Conservation (phyloP, 2,888 invertebrate genomes). For the Protula sp. region DNA sequence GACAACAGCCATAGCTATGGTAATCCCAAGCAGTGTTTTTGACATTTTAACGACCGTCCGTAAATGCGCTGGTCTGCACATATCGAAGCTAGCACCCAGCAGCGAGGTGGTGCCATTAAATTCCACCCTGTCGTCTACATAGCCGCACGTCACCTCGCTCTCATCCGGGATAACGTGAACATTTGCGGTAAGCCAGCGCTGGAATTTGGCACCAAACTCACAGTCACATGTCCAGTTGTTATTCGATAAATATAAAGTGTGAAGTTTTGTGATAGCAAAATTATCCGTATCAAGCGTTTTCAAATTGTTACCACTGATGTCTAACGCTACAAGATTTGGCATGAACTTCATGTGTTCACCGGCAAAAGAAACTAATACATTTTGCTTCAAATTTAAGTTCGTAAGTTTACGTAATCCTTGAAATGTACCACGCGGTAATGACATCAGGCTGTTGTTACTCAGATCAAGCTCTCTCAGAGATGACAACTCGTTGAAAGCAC, state of each 20-base stretch:
- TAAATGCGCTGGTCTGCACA: neutral
- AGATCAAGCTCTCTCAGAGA: neutral
- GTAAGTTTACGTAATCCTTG: neutral
- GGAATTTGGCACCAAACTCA: neutral
- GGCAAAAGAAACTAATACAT: neutral
- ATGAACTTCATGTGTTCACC: too few species aligned
- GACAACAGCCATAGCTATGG: neutral
- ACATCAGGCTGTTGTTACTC: neutral
- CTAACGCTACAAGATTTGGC: too few species aligned
- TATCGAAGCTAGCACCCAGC: neutral
- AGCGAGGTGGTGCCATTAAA: neutral
- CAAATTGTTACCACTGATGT: neutral
- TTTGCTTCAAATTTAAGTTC: neutral
- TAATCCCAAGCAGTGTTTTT: neutral
- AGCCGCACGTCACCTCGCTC: neutral
- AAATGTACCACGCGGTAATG: neutral
- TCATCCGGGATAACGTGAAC: neutral
- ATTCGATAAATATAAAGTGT: neutral
- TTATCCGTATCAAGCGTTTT: neutral
- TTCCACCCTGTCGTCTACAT: neutral
- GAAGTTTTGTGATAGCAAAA: neutral
- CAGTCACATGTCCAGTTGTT: constrained; percentile 1
- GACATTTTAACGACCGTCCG: neutral
- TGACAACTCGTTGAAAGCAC: neutral
- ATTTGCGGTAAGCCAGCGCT: neutral